These are phyloP conservation scores for Acomys russatus DNA, from an alignment of 2,797 vertebrate species.

Conservation along the genomic window DNA sequence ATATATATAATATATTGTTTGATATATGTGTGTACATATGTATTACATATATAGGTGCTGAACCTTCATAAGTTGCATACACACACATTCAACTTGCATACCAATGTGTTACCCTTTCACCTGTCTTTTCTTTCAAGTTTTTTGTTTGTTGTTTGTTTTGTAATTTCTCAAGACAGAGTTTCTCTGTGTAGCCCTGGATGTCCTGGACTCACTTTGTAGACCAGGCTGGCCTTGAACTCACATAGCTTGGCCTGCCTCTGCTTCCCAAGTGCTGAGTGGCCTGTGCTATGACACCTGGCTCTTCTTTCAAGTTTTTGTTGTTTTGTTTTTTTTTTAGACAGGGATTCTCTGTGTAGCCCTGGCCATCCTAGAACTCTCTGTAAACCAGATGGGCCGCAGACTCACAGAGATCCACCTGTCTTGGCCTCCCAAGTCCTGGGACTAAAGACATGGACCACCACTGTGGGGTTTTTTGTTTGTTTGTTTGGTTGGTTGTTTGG, in stretches of 20 bases:
- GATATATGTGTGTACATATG: neutral
- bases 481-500: too few species aligned
- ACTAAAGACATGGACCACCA: neutral
- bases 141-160: neutral
- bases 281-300: too few species aligned
- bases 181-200: too few species aligned
- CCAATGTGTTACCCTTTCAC: neutral
- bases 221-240: too few species aligned
- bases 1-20: neutral
- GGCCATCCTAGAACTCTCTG: neutral
- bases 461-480: neutral
- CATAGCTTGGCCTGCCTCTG: too few species aligned
- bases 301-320: neutral
- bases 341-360: neutral
- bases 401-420: neutral
- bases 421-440: neutral
- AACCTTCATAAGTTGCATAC: too few species aligned
- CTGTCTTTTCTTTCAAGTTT: neutral
- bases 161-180: too few species aligned
- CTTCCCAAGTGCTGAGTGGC: too few species aligned
- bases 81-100: too few species aligned
- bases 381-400: neutral
- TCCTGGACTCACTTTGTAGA: too few species aligned
- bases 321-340: neutral
- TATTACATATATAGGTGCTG: too few species aligned